Base-by-base conservation (phyloP, 2,113 vertebrate species). In the Sula dactylatra region DNA sequence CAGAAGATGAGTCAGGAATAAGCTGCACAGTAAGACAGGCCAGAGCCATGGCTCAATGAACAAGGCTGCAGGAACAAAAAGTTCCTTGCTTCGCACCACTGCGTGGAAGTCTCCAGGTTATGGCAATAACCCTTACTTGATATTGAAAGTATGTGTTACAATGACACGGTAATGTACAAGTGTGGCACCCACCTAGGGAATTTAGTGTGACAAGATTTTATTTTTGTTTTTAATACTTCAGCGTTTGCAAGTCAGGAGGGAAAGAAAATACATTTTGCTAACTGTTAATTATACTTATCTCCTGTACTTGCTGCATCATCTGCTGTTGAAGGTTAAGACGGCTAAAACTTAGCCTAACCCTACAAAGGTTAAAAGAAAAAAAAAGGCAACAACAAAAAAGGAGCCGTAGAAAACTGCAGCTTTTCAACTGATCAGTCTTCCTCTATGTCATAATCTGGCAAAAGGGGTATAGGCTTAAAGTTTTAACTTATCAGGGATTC, bases 1-100 rank as follows among this genome's bases (percentile, higher is more conserved):
- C 54, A 76, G 83, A 92, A 84, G 70, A 93, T 92, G 81, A 91
- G 81, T 93, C 77, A 49, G 88, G 73, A 95, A 47, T 83, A 92
- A 93, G 59, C 80, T 92, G 72, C 62, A 32, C 13, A 67, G 82
- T 47, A 77, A 90, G 72, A 73, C 5, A 82, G 88, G 80, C 36
- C n/a, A 90, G 82, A 86, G 59, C 72, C 34, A 13, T 7, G 47
- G 82, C n/a, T 55, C 47, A 90, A 49, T 69, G 61, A 82, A 20
- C 66, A 76, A 64, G 91, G 59, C 78, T 72, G 54, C 61, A 92
- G 85, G 54, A 62, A 58, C 32, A 88, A 42, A 52, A 80, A 16
- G 40, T n/a, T 73, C 22, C 26, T 81, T 65, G 10, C 78, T 78
- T 70, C 2, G 4, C 29, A 86, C 50, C 15, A 19, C 66, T 49